phyloP scores from a whole-genome alignment of 2,888 invertebrate genomes.

The Volucella bombylans region DNA sequence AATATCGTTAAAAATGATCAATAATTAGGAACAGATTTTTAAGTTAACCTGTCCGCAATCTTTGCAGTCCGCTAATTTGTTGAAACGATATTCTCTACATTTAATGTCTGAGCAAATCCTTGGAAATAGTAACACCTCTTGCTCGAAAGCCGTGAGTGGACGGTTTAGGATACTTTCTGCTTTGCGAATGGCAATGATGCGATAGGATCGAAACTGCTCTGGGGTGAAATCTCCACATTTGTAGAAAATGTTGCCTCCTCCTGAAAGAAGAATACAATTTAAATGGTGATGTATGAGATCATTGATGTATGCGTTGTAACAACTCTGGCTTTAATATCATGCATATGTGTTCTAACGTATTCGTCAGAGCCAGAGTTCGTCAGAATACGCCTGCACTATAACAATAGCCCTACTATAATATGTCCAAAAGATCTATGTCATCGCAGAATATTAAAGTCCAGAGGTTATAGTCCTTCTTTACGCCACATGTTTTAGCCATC shows the following conservation, averaged over 20 bases:
- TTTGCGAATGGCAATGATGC: constrained; percentile 86
- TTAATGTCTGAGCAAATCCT: constrained; percentile 84
- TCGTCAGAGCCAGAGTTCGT: too few species aligned
- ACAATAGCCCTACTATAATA: too few species aligned
- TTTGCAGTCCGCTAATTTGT: constrained; percentile 84
- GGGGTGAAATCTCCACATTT: constrained; percentile 83
- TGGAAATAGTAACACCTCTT: constrained; percentile 87
- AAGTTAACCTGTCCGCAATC: constrained; percentile 84
- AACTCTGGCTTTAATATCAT: too few species aligned
- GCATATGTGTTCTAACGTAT: too few species aligned
- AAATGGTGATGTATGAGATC: too few species aligned
- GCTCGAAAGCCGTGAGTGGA: constrained; percentile 86
- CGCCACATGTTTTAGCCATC: too few species aligned
- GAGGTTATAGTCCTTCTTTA: too few species aligned
- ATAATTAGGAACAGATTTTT: background rate
- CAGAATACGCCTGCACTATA: too few species aligned
- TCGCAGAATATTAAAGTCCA: too few species aligned
- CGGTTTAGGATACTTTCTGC: constrained; percentile 85
- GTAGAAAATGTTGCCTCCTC: constrained; percentile 84
- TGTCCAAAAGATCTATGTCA: too few species aligned
- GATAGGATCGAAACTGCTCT: constrained; percentile 85
- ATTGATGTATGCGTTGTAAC: too few species aligned
- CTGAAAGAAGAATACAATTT: constrained; percentile 77
- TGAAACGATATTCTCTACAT: constrained; percentile 85
- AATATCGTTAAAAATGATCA: constrained; percentile 60